A percentile compares a stretch with the other conserved stretches of the same genome.
These are phyloP conservation scores for Asbolus verrucosus DNA, from an alignment of 1,140 invertebrate species.

Conservation along the genomic window DNA sequence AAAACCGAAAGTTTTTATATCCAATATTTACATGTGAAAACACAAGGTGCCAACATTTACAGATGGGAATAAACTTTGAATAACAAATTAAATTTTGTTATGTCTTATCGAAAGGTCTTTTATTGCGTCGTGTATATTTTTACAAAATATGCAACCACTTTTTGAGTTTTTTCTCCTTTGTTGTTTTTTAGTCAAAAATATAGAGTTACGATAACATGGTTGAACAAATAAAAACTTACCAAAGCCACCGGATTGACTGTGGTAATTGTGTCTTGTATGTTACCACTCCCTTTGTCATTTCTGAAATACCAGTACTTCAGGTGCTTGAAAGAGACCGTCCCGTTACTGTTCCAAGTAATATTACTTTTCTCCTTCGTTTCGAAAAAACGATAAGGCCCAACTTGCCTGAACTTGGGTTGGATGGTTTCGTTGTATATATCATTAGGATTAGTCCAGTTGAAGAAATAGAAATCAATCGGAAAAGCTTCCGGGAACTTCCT, in stretches of 20 bases:
- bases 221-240: slow-evolving; percentile 69
- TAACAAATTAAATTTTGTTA: too few relatives aligned
- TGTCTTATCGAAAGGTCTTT: too few relatives aligned
- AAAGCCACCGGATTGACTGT: slow-evolving; percentile 86
- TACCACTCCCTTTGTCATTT: slow-evolving; percentile 68
- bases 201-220: too few relatives aligned
- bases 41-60: too few relatives aligned
- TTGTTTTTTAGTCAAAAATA: slow-evolving; percentile 56
- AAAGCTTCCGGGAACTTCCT: slow-evolving; percentile 55
- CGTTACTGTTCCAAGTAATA: slow-evolving; percentile 71
- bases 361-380: slow-evolving; percentile 79
- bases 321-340: slow-evolving; percentile 83
- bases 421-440: slow-evolving; percentile 64
- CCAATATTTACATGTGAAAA: too few relatives aligned
- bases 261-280: slow-evolving; percentile 66
- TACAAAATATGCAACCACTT: too few relatives aligned
- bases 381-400: slow-evolving; percentile 79
- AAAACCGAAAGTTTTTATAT: too few relatives aligned
- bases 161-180: too few relatives aligned
- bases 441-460: slow-evolving; percentile 86
- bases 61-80: too few relatives aligned
- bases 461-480: slow-evolving; percentile 77
- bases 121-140: too few relatives aligned
- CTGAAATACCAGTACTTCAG: slow-evolving; percentile 83
- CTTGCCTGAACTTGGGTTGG: slow-evolving; percentile 61